Percentiles rank a stretch among this genome's conserved stretches.
Conservation (phyloP, 2,888 invertebrate genomes). For the Perizoma flavofasciatum region DNA sequence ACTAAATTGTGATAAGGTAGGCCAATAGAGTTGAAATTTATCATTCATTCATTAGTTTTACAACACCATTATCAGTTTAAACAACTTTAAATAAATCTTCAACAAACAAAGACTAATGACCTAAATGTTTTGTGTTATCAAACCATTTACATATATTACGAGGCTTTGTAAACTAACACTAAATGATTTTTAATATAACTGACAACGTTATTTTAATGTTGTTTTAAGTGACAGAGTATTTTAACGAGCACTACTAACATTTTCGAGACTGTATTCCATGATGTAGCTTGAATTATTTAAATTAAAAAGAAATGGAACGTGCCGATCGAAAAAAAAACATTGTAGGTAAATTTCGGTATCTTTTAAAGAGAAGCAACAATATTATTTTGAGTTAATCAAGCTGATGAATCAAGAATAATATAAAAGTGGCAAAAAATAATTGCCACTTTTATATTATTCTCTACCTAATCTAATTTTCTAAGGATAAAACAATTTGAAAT, state of each 20-base stretch:
- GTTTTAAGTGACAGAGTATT: conserved; percentile 14
- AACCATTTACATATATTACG: conserved; percentile 33
- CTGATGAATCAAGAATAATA: no score
- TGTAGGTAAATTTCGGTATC: no score
- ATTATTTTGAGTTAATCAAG: no score
- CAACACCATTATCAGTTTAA: conserved; percentile 21
- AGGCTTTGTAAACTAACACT: conserved; percentile 21
- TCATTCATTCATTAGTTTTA: conserved; percentile 11
- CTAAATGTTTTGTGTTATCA: conserved; percentile 36
- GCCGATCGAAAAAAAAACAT: no score
- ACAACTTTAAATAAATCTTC: conserved; percentile 34
- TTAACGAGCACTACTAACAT: background rate
- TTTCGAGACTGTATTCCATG: background rate
- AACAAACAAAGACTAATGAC: conserved; percentile 26
- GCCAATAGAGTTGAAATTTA: conserved; percentile 4
- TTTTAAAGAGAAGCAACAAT: no score
- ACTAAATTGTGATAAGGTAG: background rate
- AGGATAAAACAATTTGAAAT: no score
- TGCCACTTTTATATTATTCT: conserved; percentile 3
- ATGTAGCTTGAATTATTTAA: no score
- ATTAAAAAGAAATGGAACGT: no score
- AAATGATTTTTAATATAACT: conserved; percentile 20
- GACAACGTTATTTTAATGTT: conserved; percentile 12
- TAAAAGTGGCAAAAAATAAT: background rate
- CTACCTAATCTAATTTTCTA: background rate